Conservation (phyloP, 2,888 invertebrate species). For the Caenorhabditis afra region DNA sequence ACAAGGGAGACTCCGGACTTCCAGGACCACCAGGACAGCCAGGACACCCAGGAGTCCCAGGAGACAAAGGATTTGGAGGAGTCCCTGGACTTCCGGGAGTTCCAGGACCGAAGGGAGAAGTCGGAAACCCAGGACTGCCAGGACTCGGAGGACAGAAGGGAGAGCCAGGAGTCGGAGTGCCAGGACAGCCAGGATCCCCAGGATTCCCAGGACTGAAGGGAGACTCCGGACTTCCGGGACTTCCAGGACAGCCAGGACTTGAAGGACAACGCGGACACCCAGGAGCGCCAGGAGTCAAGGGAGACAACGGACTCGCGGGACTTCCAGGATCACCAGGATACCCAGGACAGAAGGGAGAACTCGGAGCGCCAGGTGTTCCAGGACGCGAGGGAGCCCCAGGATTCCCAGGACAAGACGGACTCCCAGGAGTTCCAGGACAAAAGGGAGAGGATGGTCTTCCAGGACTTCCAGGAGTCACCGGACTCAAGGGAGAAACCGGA, state of each 20-base stretch:
- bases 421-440: conserved; percentile 84
- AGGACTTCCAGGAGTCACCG: conserved; percentile 75
- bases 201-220: conserved; percentile 83
- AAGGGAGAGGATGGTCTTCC: conserved; percentile 80
- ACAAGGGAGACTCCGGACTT: conserved; percentile 54
- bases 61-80: conserved; percentile 71
- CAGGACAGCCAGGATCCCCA: conserved; percentile 68
- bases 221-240: conserved; percentile 69
- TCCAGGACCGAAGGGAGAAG: conserved; percentile 82
- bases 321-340: conserved; percentile 73
- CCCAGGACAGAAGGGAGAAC: conserved; percentile 77
- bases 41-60: conserved; percentile 63
- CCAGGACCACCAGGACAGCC: conserved; percentile 72
- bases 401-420: conserved; percentile 70
- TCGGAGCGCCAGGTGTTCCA: conserved; percentile 75
- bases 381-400: conserved; percentile 71
- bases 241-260: conserved; percentile 66
- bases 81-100: conserved; percentile 77
- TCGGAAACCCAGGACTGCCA: conserved; percentile 85
- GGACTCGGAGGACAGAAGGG: conserved; percentile 73
- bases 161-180: conserved; percentile 65
- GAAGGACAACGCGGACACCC: conserved; percentile 71
- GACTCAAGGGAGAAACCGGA: conserved; percentile 81
- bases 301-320: conserved; percentile 62
- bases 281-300: conserved; percentile 71